Evolutionary conservation across 2,113 vertebrate genomes (phyloP), one percentile per base, ranked within the genome.

Genomic region (Zeus faber): DNA sequence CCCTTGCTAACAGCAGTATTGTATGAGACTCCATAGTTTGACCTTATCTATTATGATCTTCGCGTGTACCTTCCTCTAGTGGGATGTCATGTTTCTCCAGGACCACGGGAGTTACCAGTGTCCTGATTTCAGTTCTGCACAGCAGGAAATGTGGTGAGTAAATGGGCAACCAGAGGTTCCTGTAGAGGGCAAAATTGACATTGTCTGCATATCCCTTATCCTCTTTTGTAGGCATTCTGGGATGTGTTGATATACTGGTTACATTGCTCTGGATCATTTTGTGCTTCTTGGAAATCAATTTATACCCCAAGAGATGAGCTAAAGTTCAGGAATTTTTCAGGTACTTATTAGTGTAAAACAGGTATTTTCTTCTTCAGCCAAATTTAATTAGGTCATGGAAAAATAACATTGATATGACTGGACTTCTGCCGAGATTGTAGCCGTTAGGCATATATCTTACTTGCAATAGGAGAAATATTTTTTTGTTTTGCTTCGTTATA

Each of bases 81-180:
- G 80, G 82, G 85, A 80, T 88, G 87, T 90, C 89, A 85, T 91
- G 89, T 90, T 85, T 77, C 83, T 90, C 82, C 88, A 88, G 84
- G 84, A 63, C 69, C 57, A n/a, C 60, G 61, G 75, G 77, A 88
- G 81, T 79, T 89, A 84, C 85, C 68, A 78, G 85, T 86, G 83
- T 86, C 85, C 88, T 82, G 82, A 85, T 82, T 83, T 82, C 65
- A 80, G 74, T 75, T 64, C 55, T 29, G 72, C 89, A 67, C 86
- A 87, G 85, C 81, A 65, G 88, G 88, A 77, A 84, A 81, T 62
- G 73, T 72, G 76, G 75, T 37, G 64, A 81, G 83, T 75, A 80
- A 85, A 81, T 54, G 74, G 79, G 86, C 82, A 81, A 85, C 80
- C 80, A 85, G 70, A 84, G 79, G 81, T 85, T 87, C 77, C 71